These are phyloP conservation scores for Drosophila setosimentum DNA, from an alignment of 2,888 invertebrate genomes.

Conservation along the genomic window DNA sequence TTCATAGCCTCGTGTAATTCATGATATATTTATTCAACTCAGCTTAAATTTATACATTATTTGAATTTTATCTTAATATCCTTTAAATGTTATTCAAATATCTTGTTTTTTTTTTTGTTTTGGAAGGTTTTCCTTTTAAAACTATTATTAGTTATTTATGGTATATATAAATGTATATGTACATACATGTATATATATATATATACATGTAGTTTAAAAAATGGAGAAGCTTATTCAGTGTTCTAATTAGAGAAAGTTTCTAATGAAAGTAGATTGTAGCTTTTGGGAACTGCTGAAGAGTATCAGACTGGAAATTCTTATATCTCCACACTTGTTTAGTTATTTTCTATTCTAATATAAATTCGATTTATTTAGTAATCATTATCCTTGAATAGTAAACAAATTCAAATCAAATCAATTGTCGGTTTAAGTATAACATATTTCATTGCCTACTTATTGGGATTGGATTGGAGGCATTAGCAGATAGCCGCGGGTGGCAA, in stretches of 20 bases:
- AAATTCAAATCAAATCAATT: constrained; percentile 1
- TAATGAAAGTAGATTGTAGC: neutral
- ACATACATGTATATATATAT: neutral
- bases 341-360: neutral
- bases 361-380: neutral
- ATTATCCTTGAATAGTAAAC: neutral
- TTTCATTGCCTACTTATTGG: constrained; percentile 37
- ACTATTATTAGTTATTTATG: neutral
- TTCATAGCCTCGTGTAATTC: neutral
- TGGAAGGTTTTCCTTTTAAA: neutral
- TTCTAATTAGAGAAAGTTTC: neutral
- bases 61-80: neutral
- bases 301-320: neutral
- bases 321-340: neutral
- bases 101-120: neutral
- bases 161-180: no score
- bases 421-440: constrained; percentile 2
- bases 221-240: no score
- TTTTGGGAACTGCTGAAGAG: neutral
- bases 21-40: neutral
- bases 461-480: constrained; percentile 9
- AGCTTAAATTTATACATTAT: neutral
- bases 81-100: neutral
- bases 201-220: neutral
- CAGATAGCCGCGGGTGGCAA: constrained; percentile 8